Percentiles rank a stretch among this genome's conserved stretches.
Conservation (phyloP, 1,140 invertebrate species). For the Hypothenemus hampei region DNA sequence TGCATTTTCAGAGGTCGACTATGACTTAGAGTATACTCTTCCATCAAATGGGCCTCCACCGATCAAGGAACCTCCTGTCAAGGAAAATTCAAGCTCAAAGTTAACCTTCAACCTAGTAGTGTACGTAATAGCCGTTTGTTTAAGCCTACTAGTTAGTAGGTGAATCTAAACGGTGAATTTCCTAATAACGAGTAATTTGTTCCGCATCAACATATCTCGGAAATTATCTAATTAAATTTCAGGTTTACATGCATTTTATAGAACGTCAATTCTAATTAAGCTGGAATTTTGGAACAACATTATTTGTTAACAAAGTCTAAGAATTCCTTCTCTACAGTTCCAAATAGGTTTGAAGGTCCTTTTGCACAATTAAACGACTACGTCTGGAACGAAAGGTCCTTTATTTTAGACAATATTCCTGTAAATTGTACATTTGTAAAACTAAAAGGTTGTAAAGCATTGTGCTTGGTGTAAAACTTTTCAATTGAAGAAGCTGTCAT, state of each 20-base stretch:
- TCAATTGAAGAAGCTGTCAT: background rate
- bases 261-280: no score
- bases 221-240: no score
- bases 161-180: background rate
- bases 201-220: no score
- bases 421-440: constrained; percentile 2
- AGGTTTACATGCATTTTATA: no score
- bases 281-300: no score
- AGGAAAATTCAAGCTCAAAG: background rate
- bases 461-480: background rate
- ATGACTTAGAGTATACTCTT: constrained; percentile 41
- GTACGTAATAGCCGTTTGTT: background rate
- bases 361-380: background rate
- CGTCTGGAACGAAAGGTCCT: no score
- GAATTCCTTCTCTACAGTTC: no score
- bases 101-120: background rate
- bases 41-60: constrained; percentile 40
- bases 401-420: constrained; percentile 5
- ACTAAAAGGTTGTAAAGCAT: background rate
- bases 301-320: background rate
- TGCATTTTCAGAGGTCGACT: constrained; percentile 38
- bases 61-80: constrained; percentile 37
- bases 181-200: background rate
- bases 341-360: background rate
- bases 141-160: background rate